A percentile compares a stretch with the other conserved stretches of the same genome.
Evolutionary conservation across 1,140 invertebrate species (phyloP).

Genomic region (Forficula auricularia): DNA sequence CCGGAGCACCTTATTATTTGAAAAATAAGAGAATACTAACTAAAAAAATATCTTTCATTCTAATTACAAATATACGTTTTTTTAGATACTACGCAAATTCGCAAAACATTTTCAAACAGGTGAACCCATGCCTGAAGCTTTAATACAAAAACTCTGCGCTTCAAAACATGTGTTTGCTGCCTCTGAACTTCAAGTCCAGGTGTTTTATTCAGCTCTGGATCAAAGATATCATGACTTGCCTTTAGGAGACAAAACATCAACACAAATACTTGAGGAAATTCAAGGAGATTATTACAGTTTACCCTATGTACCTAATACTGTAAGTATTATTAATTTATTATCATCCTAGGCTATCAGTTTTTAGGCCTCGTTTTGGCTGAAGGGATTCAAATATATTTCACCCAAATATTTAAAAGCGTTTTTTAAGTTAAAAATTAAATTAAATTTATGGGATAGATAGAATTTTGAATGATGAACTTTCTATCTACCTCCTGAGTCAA

Average conservation of each 20-base stretch:
- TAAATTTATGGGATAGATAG: too few relatives aligned
- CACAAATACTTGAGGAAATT: constrained; percentile 59
- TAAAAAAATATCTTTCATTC: too few relatives aligned
- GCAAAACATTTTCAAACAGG: constrained; percentile 82
- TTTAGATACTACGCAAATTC: constrained; percentile 64
- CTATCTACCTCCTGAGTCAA: too few relatives aligned
- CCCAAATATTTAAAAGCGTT: too few relatives aligned
- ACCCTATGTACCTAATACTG: constrained; percentile 72
- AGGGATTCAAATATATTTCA: too few relatives aligned
- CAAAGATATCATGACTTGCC: constrained; percentile 67
- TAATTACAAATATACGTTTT: too few relatives aligned
- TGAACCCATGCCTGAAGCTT: constrained; percentile 57
- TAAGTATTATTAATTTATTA: constrained; percentile 30
- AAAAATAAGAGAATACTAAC: too few relatives aligned
- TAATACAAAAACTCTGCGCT: constrained; percentile 58
- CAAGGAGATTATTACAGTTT: constrained; percentile 72
- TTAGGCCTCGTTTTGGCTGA: too few relatives aligned
- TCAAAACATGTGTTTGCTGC: constrained; percentile 74
- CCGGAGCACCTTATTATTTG: too few relatives aligned
- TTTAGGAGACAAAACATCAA: constrained; percentile 39
- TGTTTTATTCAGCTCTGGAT: constrained; percentile 76
- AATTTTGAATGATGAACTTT: too few relatives aligned
- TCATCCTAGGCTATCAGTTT: too few relatives aligned
- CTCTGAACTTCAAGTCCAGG: constrained; percentile 81
- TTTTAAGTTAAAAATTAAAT: too few relatives aligned